Base-by-base conservation (phyloP, 1,140 invertebrate species). In the Homarus americanus region DNA sequence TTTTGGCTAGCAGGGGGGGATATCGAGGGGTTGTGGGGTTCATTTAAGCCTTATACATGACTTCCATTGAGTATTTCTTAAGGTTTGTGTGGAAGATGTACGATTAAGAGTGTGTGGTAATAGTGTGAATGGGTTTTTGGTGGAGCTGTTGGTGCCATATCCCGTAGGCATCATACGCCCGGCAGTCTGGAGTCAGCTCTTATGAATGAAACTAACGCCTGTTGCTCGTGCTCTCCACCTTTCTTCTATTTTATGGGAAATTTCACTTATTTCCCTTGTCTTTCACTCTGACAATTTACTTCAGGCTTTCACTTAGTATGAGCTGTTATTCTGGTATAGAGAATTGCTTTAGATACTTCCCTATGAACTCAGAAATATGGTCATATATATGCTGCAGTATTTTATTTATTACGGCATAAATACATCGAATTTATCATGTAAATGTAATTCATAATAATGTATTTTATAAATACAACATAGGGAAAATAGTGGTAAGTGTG, bases 191-290 rank as follows among this genome's bases (percentile, higher is more conserved):
- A 7, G 44, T 78, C 49, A 44, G 80, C 88, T 90, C 88, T 90
- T 90, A 90, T 90, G 88, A 90, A 90, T 90, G 88, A 90, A 90
- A 78, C 80, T 72, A 63, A 76, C 69, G 80, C 88, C 82, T 90
- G 88, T 90, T 90, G 88, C 88, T 83, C 36, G 28, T 36, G 3
- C 28, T 78, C 10, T 10, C 80, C 44, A 75, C 49, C 87, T 90
- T 76, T 90, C 80, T 58, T 78, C 72, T 63, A 24, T 76, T 38
- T 83, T 78, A 69, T 76, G 72, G 44, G 10, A 40, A 82, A 73
- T 83, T 76, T 90, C 53, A 5, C 63, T 69, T 69, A 28, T 24
- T 69, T 69, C 7, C 4, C n/a, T 69, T 69, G 63, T 28, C 63
- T 69, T 69, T 69, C 63, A 69, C 63, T 69, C 5, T 12, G 32